Percentiles rank a stretch among this genome's conserved stretches.
phyloP scores from a whole-genome alignment of 2,113 vertebrate genomes.

The Leucopternis melanops region DNA sequence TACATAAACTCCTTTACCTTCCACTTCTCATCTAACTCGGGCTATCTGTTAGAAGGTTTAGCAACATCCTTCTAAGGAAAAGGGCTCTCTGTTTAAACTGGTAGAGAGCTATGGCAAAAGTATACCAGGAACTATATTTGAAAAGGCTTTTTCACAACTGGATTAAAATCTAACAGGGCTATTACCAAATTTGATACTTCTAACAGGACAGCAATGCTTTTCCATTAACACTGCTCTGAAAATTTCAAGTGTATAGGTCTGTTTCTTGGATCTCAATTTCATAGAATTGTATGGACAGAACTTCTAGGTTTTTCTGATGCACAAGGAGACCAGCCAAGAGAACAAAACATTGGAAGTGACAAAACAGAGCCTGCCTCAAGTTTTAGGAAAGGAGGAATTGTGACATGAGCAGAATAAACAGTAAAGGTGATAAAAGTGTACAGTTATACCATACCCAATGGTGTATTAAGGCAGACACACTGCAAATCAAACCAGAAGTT shows the following conservation, averaged over 20 bases:
- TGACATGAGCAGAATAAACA: neutral
- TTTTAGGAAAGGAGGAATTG: neutral
- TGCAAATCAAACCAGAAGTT: conserved; percentile 96
- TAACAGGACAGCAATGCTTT: neutral
- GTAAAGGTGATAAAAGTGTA: neutral
- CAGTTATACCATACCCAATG: conserved; percentile 73
- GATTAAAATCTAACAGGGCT: neutral
- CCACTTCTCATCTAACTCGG: neutral
- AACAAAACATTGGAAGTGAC: neutral
- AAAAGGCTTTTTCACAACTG: neutral
- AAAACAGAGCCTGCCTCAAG: neutral
- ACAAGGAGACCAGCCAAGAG: neutral
- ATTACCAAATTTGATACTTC: neutral
- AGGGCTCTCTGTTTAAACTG: neutral
- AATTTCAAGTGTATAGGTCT: neutral
- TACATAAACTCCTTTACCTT: neutral
- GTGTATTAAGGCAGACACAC: conserved; percentile 94
- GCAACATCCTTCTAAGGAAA: neutral
- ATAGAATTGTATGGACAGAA: neutral
- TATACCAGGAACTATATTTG: neutral
- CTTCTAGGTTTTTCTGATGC: neutral
- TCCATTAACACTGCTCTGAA: neutral
- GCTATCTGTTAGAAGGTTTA: neutral
- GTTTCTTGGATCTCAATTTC: neutral
- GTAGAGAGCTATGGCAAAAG: neutral